Base-by-base conservation (phyloP, 2,113 vertebrate species). In the Hypomesus transpacificus region DNA sequence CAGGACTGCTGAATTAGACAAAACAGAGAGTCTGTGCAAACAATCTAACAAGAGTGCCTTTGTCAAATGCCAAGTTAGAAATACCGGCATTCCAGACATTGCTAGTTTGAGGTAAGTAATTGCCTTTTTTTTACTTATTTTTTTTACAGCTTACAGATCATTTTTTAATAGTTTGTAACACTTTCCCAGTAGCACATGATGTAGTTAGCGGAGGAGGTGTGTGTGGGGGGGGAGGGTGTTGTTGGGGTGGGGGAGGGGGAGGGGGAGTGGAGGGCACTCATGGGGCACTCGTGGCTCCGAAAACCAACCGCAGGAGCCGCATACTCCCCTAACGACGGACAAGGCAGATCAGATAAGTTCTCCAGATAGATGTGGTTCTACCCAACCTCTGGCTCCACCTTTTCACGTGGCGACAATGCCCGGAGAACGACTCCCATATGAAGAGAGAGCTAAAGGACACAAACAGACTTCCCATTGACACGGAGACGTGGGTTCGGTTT, bases 391-490 rank as follows among this genome's bases (percentile, higher is more conserved):
- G 75, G 46, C 62, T 31, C 31, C 11, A 66, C 65, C 73, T 66
- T 64, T 69, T 50, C 56, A 71, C 61, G 51, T 56, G 58, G 46
- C 17, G 68, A 74, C 66, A 78, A 80, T 46, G 17, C 4, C 56
- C 28, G 51, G 70, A 68, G 62, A 28, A 73, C 50, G 59, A 22
- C 54, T 61, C 9, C n/a, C 67, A 60, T 52, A 67, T 22, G 14
- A 62, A 46, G 18, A 71, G 63, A 73, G 74, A 69, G 53, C 50
- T 60, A 26, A 69, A 73, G 39, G 67, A 71, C 80, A 76, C 70
- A 79, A 66, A 80, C 75, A 82, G 66, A 69, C 76, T 68, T 75
- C 64, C 76, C 62, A 80, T 78, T 76, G 79, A 85, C 71, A 73
- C 59, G 62, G 66, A 58, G 60, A 76, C 77, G 60, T 53, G 75